phyloP scores from a whole-genome alignment of 2,888 invertebrate genomes.

The Dioctria linearis region DNA sequence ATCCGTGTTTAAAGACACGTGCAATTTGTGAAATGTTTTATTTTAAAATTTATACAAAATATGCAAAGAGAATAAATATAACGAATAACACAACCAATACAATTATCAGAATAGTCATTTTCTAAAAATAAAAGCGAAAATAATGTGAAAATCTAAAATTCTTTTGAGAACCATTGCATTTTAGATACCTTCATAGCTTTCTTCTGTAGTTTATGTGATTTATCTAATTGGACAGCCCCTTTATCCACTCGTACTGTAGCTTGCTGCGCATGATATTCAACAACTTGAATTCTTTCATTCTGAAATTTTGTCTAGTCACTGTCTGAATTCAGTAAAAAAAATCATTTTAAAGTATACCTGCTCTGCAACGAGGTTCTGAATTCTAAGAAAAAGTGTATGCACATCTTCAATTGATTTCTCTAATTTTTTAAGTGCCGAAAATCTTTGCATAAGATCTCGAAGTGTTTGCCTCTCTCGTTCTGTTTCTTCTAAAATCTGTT shows the following conservation, averaged over 20 bases:
- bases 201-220: constrained; percentile 61
- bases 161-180: background rate
- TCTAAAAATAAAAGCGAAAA: constrained; percentile 53
- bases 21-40: background rate
- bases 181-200: constrained; percentile 62
- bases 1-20: too few relatives aligned
- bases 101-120: constrained; percentile 54
- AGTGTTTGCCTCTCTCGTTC: constrained; percentile 68
- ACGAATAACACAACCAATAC: constrained; percentile 51
- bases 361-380: constrained; percentile 70
- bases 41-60: constrained; percentile 15
- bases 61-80: constrained; percentile 55
- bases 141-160: background rate
- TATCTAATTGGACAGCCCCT: constrained; percentile 66
- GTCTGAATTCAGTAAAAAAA: too few relatives aligned
- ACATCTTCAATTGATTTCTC: constrained; percentile 71
- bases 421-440: constrained; percentile 68
- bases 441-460: constrained; percentile 69
- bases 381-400: constrained; percentile 69
- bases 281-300: constrained; percentile 69
- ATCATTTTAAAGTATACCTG: constrained; percentile 62
- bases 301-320: constrained; percentile 52
- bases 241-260: constrained; percentile 68
- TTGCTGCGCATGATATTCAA: constrained; percentile 70
- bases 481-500: constrained; percentile 70